Evolutionary conservation across 2,797 vertebrate species (phyloP), one percentile per base, ranked within the genome.

Genomic region (Lophotriccus pileatus): DNA sequence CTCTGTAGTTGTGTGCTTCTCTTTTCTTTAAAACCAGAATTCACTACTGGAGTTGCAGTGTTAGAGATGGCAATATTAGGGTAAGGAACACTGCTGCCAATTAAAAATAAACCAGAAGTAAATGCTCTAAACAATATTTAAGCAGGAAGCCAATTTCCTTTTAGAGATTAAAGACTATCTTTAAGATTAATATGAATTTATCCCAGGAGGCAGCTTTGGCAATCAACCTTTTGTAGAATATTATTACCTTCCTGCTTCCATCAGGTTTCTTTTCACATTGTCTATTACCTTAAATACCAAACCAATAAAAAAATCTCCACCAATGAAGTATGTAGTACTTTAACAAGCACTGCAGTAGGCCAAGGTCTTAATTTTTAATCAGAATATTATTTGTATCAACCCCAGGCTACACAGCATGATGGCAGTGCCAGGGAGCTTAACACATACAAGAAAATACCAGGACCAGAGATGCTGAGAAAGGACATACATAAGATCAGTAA

Each of bases 401-500:
- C 34, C 6, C 27, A 49, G 37, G 41, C 21, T 49, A 28, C 14
- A 20, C 50, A 68, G 34, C 27, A 8, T 1, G 5, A 22, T 3
- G 13, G 13, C 4, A 78, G 44, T 15, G 27, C 14, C 60, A 63
- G 19, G 7, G 43, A 41, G 13, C 23, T 53, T 19, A 66, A 41
- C 49, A 36, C 9, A 24, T 19, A 9, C 56, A 52, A 14, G 34
- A 44, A 59, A 34, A 58, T 19, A 30, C 16, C 34, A n/a, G 30
- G 43, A 21, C 21, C 27, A 50, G 43, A 81, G 69, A 28, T 17
- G 28, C 30, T 30, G 21, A 49, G 68, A 25, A 72, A 68, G 19
- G 37, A 53, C 0, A 0, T 3, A 12, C 1, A 0, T 13, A 68
- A 24, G 15, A 85, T 66, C 46, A 49, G 19, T 1, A 32, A 28